Base-by-base conservation (phyloP, 1,140 invertebrate genomes). In the Sinonovacula constricta region DNA sequence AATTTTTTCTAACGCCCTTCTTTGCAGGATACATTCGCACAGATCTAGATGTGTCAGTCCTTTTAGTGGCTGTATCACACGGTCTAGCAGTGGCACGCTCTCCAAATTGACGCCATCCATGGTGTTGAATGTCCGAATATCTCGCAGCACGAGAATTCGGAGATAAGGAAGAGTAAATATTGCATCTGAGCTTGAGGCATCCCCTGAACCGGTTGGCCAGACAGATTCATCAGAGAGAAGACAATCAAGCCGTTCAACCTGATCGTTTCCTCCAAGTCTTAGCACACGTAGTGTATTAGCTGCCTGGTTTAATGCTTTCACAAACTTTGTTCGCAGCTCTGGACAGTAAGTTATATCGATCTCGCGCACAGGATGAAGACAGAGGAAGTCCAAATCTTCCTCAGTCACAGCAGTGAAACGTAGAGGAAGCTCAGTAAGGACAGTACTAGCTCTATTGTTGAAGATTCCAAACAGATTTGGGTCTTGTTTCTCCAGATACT, bases 31-130 rank as follows among this genome's bases (percentile, higher is more conserved):
- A 59, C 66, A 78, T 15, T 60, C 75, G 63, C 75, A 62, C 3
- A 78, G 33, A 24, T 78, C 75, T 63, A 78, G 70, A 36, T 78
- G 75, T 28, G 66, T 78, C n/a, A 78, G 59, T 51, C 67, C 67
- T 51, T 36, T 69, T 31, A 78, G 51, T 4, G 75, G 75, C 49
- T 54, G 75, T 45, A 78, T 69, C 31, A 78, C 72, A 63, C 72
- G 39, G 7, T 76, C 72, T n/a, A 76, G 49, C 24, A 76, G 28
- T n/a, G 33, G 45, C n/a, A 66, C 62, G 59, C 56, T 67, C 49
- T 76, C 63, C 31, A 76, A 57, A 36, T 63, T 49, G 22, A 76
- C 62, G n/a, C 62, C 72, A 49, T 76, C 72, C 1, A 76, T 76
- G 2, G 72, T 53, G n/a, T 45, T 22, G 56, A 76, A 76, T 10